phyloP scores from a whole-genome alignment of 2,888 invertebrate species.

The Pemphredon lugubris region DNA sequence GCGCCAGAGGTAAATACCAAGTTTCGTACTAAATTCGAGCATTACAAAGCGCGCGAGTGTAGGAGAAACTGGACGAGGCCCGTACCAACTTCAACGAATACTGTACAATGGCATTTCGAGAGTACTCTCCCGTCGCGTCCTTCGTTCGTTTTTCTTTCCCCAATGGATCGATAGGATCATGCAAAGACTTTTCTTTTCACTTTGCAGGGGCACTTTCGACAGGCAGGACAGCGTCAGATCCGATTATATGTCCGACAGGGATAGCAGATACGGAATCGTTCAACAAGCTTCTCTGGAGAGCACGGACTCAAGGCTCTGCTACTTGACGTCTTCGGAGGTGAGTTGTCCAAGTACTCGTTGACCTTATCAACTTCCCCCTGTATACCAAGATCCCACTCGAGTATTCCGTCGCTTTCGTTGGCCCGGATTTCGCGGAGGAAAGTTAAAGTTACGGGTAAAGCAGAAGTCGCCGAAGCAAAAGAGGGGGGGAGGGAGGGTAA shows the following conservation, averaged over 20 bases:
- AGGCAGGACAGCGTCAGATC: constrained; percentile 94
- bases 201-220: constrained; percentile 90
- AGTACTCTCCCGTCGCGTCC: no score
- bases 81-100: no score
- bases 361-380: constrained; percentile 71
- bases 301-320: constrained; percentile 96
- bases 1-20: no score
- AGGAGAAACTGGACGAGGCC: no score
- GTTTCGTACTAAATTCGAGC: no score
- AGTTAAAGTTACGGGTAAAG: not conserved
- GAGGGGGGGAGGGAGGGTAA: no score
- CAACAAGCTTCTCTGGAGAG: constrained; percentile 97
- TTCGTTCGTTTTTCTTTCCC: no score
- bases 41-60: no score
- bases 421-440: constrained; percentile 15
- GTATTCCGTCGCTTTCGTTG: constrained; percentile 37
- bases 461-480: not conserved
- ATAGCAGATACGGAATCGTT: constrained; percentile 92
- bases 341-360: constrained; percentile 81
- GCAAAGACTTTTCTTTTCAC: not conserved
- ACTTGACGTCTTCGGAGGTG: constrained; percentile 97
- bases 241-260: constrained; percentile 95
- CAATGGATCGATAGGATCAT: no score
- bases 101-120: no score
- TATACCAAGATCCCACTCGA: constrained; percentile 61